Percentiles rank a stretch among this genome's conserved stretches.
Evolutionary conservation across 1,140 invertebrate genomes (phyloP).

Genomic region (Drosophila kohkoa): DNA sequence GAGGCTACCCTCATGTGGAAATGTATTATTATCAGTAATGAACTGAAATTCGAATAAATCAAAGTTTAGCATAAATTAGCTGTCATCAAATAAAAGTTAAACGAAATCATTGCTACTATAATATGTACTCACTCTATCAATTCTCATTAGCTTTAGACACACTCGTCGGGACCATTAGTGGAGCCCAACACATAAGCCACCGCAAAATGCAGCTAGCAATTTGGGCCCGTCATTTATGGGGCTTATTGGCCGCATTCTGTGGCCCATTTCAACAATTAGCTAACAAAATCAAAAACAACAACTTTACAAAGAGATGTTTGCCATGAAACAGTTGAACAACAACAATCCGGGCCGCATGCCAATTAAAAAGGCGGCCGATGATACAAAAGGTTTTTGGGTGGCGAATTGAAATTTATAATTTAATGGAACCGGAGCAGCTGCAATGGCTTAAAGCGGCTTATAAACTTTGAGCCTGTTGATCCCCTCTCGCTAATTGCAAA

Average conservation of each 20-base stretch:
- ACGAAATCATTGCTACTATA: background rate
- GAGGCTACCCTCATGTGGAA: too few relatives aligned
- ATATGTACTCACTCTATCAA: slow-evolving; percentile 4
- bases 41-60: background rate
- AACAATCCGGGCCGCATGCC: slow-evolving; percentile 19
- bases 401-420: slow-evolving; percentile 61
- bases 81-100: background rate
- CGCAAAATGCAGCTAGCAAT: slow-evolving; percentile 59
- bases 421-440: slow-evolving; percentile 63
- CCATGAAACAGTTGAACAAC: slow-evolving; percentile 25
- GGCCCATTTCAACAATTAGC: slow-evolving; percentile 49
- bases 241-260: slow-evolving; percentile 44
- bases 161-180: slow-evolving; percentile 2
- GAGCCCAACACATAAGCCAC: slow-evolving; percentile 51
- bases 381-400: slow-evolving; percentile 32
- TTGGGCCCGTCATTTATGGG: slow-evolving; percentile 38
- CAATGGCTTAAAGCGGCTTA: slow-evolving; percentile 61
- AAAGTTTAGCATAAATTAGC: background rate
- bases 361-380: slow-evolving; percentile 59
- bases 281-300: slow-evolving; percentile 28
- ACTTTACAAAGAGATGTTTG: slow-evolving; percentile 13
- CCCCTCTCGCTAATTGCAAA: slow-evolving; percentile 63
- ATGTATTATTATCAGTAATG: too few relatives aligned
- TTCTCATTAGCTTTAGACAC: background rate
- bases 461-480: slow-evolving; percentile 63